Percentiles rank a stretch among this genome's conserved stretches.
phyloP scores from a whole-genome alignment of 2,888 invertebrate genomes.

The Nebria salina region DNA sequence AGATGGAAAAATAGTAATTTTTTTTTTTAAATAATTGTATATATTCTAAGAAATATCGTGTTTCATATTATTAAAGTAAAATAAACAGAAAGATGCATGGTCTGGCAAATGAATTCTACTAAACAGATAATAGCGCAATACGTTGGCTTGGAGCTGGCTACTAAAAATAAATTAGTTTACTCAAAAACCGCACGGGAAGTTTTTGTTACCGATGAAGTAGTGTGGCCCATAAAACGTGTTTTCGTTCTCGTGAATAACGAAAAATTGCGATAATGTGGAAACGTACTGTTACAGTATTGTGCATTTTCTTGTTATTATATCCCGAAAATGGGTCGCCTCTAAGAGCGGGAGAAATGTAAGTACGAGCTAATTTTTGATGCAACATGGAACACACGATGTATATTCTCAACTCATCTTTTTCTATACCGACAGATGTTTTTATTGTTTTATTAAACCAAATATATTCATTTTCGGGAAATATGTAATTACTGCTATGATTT shows the following conservation, averaged over 20 bases:
- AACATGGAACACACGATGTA: neutral
- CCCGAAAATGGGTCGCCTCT: slow-evolving; percentile 15
- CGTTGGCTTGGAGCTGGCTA: slow-evolving; percentile 37
- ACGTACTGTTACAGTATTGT: slow-evolving; percentile 19
- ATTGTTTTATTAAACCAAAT: neutral
- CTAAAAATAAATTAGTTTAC: slow-evolving; percentile 46
- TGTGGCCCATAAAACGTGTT: slow-evolving; percentile 24
- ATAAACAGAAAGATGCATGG: neutral
- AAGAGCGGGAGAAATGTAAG: slow-evolving; percentile 43
- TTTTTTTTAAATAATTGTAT: neutral
- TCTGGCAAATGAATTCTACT: slow-evolving; percentile 21
- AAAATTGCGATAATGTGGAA: slow-evolving; percentile 26
- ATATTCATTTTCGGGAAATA: neutral
- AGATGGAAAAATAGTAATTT: neutral
- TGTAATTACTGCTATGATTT: slow-evolving; percentile 50
- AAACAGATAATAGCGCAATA: slow-evolving; percentile 39
- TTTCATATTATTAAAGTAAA: slow-evolving; percentile 7
- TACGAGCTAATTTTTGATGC: neutral
- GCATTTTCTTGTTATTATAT: slow-evolving; percentile 29
- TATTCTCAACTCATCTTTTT: slow-evolving; percentile 3
- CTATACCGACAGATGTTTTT: neutral
- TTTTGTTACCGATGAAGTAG: slow-evolving; percentile 27
- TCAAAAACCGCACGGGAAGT: slow-evolving; percentile 26
- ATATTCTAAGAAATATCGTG: neutral
- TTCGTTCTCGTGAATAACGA: slow-evolving; percentile 17